Conservation (phyloP, 2,888 invertebrate species). For the Caenorhabditis sinica region DNA sequence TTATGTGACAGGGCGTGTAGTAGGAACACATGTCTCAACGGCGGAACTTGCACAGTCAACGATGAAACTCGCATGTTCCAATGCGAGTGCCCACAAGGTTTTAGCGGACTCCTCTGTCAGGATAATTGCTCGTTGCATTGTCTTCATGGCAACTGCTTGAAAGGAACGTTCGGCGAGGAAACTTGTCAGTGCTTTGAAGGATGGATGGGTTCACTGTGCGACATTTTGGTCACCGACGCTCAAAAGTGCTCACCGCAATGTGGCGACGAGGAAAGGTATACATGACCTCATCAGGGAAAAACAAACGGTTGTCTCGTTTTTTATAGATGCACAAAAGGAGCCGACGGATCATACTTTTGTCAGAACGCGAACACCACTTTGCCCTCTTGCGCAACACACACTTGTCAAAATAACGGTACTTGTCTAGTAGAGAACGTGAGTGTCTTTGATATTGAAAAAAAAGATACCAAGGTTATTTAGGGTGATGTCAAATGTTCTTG, state of each 20-base stretch:
- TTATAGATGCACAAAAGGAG: constrained; percentile 57
- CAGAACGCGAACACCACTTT: constrained; percentile 21
- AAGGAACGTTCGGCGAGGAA: constrained; percentile 67
- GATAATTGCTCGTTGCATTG: constrained; percentile 70
- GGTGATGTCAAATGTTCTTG: constrained; percentile 92
- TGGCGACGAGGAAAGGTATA: constrained; percentile 60
- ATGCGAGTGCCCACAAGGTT: constrained; percentile 75
- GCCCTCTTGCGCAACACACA: constrained; percentile 63
- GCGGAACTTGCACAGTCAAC: constrained; percentile 76
- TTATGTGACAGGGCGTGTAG: constrained; percentile 68
- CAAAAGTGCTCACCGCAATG: constrained; percentile 66
- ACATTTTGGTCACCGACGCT: constrained; percentile 54
- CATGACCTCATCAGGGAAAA: constrained; percentile 41
- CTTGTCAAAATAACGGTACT: constrained; percentile 79
- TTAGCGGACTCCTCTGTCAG: constrained; percentile 75
- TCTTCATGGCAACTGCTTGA: constrained; percentile 69
- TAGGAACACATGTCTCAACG: constrained; percentile 77
- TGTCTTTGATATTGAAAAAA: not conserved
- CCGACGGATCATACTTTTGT: constrained; percentile 62
- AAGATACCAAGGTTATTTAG: constrained; percentile 57
- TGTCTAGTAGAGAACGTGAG: constrained; percentile 76
- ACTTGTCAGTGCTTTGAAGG: constrained; percentile 70
- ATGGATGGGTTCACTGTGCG: constrained; percentile 72
- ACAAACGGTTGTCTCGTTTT: constrained; percentile 16
- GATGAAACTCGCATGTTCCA: constrained; percentile 74